phyloP scores from a whole-genome alignment of 1,140 invertebrate genomes.

The Oedothorax gibbosus region DNA sequence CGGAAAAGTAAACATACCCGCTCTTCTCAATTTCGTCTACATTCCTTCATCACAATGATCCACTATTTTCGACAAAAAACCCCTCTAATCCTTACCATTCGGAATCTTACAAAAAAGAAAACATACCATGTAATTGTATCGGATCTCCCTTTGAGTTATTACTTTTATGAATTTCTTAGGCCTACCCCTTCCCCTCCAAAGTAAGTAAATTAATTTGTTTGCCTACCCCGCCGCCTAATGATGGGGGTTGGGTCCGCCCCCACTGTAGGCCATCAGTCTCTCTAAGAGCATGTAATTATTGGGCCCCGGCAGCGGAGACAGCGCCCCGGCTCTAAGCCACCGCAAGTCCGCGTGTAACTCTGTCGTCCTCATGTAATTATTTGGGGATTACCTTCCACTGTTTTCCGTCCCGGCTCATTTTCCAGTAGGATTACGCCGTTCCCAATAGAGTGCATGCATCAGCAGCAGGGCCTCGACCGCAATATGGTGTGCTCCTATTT shows the following conservation, averaged over 20 bases:
- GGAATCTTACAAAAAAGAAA: too few relatives aligned
- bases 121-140: too few relatives aligned
- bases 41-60: too few relatives aligned
- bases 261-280: constrained; percentile 53
- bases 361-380: constrained; percentile 61
- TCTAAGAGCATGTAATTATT: constrained; percentile 61
- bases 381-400: constrained; percentile 60
- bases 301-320: constrained; percentile 10
- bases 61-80: too few relatives aligned
- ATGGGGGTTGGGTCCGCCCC: constrained; percentile 37
- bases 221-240: constrained; percentile 47
- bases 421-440: constrained; percentile 59
- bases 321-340: constrained; percentile 56
- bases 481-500: constrained; percentile 22
- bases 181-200: neutral
- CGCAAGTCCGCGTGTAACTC: constrained; percentile 58
- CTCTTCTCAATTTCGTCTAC: too few relatives aligned
- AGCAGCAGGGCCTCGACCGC: constrained; percentile 41
- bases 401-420: constrained; percentile 61
- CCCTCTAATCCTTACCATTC: too few relatives aligned
- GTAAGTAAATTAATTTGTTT: constrained; percentile 61
- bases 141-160: neutral
- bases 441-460: constrained; percentile 59
- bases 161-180: neutral
- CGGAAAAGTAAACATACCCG: too few relatives aligned